Evolutionary conservation across 1,140 invertebrate genomes (phyloP), one percentile per base, ranked within the genome.

Genomic region (Glossosoma conforme): DNA sequence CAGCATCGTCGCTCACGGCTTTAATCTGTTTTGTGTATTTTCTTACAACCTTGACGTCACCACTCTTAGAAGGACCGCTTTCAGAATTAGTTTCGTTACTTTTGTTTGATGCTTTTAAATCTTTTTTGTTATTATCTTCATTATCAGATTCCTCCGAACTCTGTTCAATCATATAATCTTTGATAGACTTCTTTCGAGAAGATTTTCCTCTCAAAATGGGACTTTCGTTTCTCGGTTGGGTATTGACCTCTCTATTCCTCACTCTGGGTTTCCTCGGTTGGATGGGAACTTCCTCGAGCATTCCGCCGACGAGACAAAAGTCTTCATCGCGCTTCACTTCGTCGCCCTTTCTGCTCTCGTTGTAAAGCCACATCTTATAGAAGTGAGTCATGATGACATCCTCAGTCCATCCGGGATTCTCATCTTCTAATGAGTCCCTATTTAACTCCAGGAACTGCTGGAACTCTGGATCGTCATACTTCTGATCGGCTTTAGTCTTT

Each of bases 391-490:
- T 65, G 11, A 79, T 72, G 46, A 77, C 71, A 0, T 66, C 61
- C 53, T 75, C 65, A 2, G 64, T 66, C 10, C 76, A 64, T 44
- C 77, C 66, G 4, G 77, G 75, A 63, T 78, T 62, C 57, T 77
- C 66, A 40, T 76, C 73, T 40, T 71, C 66, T 5, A 77, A 43
- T 8, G 62, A 59, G 61, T 78, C 73, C 61, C 69, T 75, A 54
- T 69, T 69, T 2, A 75, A 49, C 54, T 77, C 70, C 15, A 77
- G 61, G 65, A 77, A 80, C 32, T 75, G 64, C 28, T 77, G 61
- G 54, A 80, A 80, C 14, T 76, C 66, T 0, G 67, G 64, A 47
- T 74, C 61, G 8, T 67, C 57, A 44, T 59, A 59, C 14, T 58
- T 54, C 2, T 24, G 37, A 38, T 25, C 14, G 2, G 17, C 2